A percentile compares a stretch with the other conserved stretches of the same genome.
These are phyloP conservation scores for Alosa alosa DNA, from an alignment of 2,113 vertebrate species.

Conservation along the genomic window DNA sequence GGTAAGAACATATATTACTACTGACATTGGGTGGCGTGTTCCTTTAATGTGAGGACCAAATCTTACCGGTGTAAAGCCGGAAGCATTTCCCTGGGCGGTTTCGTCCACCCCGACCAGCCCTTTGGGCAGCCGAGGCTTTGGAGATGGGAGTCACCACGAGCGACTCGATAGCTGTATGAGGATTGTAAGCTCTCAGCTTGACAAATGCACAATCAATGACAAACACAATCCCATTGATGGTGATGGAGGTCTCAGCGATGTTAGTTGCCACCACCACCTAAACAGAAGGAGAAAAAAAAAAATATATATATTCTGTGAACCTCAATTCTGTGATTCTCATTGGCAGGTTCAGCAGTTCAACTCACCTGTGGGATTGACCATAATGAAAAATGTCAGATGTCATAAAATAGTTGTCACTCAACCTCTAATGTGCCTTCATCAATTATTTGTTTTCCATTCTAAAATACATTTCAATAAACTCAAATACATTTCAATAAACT, in stretches of 20 bases:
- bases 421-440: too few species aligned
- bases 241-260: conserved; percentile 95
- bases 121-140: conserved; percentile 92
- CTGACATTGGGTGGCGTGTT: too few species aligned
- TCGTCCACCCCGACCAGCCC: conserved; percentile 88
- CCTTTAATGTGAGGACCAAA: too few species aligned
- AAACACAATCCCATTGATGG: conserved; percentile 85
- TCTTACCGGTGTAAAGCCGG: conserved; percentile 87
- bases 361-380: neutral
- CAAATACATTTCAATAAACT: neutral
- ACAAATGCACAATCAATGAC: conserved; percentile 97
- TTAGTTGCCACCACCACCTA: conserved; percentile 98
- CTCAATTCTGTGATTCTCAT: neutral
- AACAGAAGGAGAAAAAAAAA: neutral
- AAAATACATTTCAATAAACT: neutral
- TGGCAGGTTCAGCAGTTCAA: neutral
- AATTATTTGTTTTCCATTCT: neutral
- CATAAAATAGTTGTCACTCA: too few species aligned
- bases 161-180: conserved; percentile 88
- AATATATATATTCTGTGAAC: neutral
- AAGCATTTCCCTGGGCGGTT: conserved; percentile 93
- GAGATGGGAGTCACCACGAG: conserved; percentile 93
- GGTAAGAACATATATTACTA: too few species aligned
- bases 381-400: too few species aligned
- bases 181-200: conserved; percentile 94